Conservation (phyloP, 1,140 invertebrate species). For the Manduca sexta region DNA sequence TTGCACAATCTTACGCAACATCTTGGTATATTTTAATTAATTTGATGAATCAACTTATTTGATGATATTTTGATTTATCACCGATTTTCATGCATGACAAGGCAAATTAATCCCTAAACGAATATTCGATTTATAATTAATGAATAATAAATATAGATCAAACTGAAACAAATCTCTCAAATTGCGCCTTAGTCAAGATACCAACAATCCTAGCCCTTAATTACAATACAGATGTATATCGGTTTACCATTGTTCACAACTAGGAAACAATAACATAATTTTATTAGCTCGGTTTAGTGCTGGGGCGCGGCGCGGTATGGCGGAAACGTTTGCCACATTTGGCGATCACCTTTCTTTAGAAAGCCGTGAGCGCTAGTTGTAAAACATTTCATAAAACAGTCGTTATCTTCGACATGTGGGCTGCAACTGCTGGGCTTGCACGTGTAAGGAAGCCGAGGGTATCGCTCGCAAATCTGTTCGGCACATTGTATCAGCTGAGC, state of each 20-base stretch:
- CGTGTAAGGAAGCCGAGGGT: conserved; percentile 40
- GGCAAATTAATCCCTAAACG: too few relatives aligned
- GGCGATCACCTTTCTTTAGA: conserved; percentile 63
- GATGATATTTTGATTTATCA: too few relatives aligned
- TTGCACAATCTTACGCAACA: too few relatives aligned
- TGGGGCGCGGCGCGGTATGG: background rate
- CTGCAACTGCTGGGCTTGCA: conserved; percentile 28
- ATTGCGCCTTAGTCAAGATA: too few relatives aligned
- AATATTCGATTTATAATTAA: too few relatives aligned
- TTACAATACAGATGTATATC: background rate
- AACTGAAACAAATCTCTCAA: too few relatives aligned
- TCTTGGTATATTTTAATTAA: too few relatives aligned
- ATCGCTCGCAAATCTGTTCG: conserved; percentile 54
- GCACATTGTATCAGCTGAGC: conserved; percentile 41
- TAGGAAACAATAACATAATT: background rate
- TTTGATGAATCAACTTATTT: too few relatives aligned
- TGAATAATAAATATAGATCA: too few relatives aligned
- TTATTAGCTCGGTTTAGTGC: conserved; percentile 1
- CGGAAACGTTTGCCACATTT: conserved; percentile 51
- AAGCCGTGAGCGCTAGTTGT: conserved; percentile 48
- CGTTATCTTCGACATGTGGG: conserved; percentile 46
- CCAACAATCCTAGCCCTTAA: too few relatives aligned
- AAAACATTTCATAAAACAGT: conserved; percentile 64
- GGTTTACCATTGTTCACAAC: background rate
- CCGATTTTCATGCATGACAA: too few relatives aligned